Evolutionary conservation across 2,797 vertebrate genomes (phyloP).

Genomic region (Heterohyrax brucei): DNA sequence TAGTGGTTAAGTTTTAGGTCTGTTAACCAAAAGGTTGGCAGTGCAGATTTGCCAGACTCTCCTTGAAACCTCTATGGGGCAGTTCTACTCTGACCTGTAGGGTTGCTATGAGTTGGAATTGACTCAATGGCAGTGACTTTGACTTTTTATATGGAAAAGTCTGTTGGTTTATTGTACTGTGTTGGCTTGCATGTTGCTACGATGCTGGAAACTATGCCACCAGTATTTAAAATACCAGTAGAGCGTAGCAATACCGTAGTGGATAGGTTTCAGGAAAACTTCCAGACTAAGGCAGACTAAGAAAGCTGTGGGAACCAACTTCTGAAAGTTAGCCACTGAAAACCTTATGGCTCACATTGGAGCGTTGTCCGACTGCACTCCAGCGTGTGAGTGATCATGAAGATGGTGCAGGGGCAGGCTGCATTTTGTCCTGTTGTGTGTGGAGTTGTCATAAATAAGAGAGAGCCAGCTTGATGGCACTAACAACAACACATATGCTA

Average conservation of each 20-base stretch:
- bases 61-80: too few species aligned
- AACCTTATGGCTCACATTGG: background rate
- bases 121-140: too few species aligned
- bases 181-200: background rate
- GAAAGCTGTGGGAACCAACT: background rate
- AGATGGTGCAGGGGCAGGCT: background rate
- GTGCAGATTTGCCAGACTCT: too few species aligned
- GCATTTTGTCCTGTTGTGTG: background rate
- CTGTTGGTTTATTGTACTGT: background rate
- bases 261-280: background rate
- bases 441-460: background rate
- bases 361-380: background rate
- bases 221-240: background rate
- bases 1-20: too few species aligned
- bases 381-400: background rate
- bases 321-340: background rate
- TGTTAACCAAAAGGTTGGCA: too few species aligned
- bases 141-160: background rate
- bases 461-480: background rate
- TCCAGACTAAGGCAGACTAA: background rate
- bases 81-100: too few species aligned
- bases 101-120: too few species aligned
- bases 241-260: background rate
- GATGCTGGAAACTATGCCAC: background rate
- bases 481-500: background rate